Evolutionary conservation across 92 coral and sea anemone species (phyloP).

Genomic region (Porites rus): DNA sequence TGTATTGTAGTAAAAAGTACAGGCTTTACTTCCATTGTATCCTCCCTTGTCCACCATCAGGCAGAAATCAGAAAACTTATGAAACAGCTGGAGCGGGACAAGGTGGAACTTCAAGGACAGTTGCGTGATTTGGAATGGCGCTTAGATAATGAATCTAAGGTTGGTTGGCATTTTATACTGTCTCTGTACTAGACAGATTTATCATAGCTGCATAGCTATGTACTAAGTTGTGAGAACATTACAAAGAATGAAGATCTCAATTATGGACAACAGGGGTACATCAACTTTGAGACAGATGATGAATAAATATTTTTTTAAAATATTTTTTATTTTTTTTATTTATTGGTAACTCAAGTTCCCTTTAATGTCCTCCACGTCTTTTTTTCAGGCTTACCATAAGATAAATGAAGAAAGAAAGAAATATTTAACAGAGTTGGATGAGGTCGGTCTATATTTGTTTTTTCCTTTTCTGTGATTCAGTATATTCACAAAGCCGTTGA

Average conservation of each 20-base stretch:
- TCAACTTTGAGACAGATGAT: no score
- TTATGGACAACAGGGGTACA: no score
- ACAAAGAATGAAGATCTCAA: no score
- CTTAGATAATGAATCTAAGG: constrained; percentile 97
- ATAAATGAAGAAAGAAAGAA: constrained; percentile 88
- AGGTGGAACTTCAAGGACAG: constrained; percentile 90
- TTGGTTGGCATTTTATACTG: constrained; percentile 20
- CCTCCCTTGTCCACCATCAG: constrained; percentile 31
- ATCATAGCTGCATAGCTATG: no score
- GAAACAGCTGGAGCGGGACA: constrained; percentile 94
- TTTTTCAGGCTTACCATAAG: constrained; percentile 86
- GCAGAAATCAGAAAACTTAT: constrained; percentile 92
- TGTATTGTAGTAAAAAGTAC: background rate
- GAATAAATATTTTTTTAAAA: background rate
- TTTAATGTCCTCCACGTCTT: background rate
- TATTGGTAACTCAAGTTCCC: background rate
- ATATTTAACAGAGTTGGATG: constrained; percentile 87
- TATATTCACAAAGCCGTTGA: no score
- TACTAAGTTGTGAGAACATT: no score
- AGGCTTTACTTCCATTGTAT: background rate
- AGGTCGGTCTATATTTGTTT: constrained; percentile 58
- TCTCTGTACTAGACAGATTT: background rate
- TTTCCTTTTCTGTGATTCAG: background rate
- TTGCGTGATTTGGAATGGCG: constrained; percentile 98
- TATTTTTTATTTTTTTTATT: no score